phyloP scores from a whole-genome alignment of 2,797 vertebrate genomes.

The Prunella strophiata region DNA sequence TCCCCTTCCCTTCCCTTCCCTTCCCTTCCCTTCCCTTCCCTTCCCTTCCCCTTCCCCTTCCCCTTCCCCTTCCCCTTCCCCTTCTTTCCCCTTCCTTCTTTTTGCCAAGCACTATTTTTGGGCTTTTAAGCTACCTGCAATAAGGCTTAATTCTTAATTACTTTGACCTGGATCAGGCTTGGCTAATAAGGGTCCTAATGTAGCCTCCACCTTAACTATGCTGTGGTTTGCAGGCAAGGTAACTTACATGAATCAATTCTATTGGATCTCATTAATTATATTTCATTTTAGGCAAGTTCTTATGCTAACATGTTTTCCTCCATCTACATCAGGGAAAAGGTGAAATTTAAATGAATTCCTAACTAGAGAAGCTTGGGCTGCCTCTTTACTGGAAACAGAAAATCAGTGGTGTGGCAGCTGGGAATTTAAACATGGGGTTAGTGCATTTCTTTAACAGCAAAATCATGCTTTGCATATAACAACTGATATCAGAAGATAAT shows the following conservation, averaged over 20 bases:
- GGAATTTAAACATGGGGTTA: not conserved
- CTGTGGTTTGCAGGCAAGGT: not conserved
- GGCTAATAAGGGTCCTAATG: not conserved
- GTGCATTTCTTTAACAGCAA: not conserved
- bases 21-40: no score
- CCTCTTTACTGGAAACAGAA: not conserved
- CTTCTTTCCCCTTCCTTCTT: no score
- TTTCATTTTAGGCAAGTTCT: not conserved
- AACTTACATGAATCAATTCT: not conserved
- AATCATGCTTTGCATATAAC: not conserved
- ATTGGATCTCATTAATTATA: not conserved
- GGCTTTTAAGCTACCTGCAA: not conserved
- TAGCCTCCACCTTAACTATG: not conserved
- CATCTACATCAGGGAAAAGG: not conserved
- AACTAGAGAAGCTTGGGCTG: not conserved
- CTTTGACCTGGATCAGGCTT: not conserved
- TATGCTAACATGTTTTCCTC: not conserved
- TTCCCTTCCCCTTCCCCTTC: no score
- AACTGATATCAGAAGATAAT: not conserved
- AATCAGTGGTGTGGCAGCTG: not conserved
- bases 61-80: no score
- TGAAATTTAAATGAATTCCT: not conserved
- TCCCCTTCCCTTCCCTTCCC: accelerated
- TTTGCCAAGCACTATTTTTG: not conserved
- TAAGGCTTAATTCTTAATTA: not conserved